Evolutionary conservation across 2,113 vertebrate genomes (phyloP).

Genomic region (Montifringilla adamsi): DNA sequence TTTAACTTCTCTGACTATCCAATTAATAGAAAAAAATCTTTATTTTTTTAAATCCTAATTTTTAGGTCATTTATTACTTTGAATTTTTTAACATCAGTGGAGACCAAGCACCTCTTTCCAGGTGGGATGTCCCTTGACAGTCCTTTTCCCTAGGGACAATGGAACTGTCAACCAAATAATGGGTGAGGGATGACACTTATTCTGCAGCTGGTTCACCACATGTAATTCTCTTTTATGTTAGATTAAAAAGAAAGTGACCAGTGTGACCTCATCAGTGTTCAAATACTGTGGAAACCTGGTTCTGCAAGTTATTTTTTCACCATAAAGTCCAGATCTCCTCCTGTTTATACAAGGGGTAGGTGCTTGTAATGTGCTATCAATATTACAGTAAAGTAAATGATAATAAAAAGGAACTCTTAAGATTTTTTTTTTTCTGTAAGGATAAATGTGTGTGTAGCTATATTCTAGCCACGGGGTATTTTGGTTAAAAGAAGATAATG

Average conservation of each 20-base stretch:
- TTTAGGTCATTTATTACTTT: not conserved
- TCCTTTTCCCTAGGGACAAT: not conserved
- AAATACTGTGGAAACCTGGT: not conserved
- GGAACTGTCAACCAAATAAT: not conserved
- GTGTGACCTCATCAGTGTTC: not conserved
- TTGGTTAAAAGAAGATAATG: not conserved
- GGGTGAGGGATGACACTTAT: not conserved
- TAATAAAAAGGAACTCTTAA: not conserved
- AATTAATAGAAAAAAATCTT: not conserved
- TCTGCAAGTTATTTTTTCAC: not conserved
- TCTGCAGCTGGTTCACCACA: not conserved
- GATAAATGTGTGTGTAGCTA: not conserved
- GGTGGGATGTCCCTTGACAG: not conserved
- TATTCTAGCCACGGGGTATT: not conserved
- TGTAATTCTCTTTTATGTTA: not conserved
- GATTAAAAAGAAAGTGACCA: constrained; percentile 4
- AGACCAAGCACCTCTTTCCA: not conserved
- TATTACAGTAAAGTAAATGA: not conserved
- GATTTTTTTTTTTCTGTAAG: not conserved
- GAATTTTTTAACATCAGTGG: not conserved
- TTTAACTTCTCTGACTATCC: not conserved
- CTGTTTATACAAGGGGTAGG: not conserved
- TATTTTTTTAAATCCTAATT: not conserved
- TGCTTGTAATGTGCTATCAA: not conserved
- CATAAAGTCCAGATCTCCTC: not conserved